Conservation (phyloP, 2,113 vertebrate genomes). For the Illadopsis cleaveri region DNA sequence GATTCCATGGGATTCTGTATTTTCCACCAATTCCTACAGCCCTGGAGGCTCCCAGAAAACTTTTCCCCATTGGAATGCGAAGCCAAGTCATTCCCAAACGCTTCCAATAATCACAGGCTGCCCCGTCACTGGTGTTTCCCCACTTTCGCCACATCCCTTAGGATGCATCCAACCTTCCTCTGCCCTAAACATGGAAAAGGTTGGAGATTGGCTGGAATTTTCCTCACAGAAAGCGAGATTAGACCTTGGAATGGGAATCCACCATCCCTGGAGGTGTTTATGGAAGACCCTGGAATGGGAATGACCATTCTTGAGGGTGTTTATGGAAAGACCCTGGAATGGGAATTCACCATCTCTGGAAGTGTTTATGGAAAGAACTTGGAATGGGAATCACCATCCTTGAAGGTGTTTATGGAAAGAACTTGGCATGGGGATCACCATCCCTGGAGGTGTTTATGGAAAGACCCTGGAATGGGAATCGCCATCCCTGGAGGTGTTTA, state of each 20-base stretch:
- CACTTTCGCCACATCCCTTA: neutral
- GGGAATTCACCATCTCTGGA: too few relatives aligned
- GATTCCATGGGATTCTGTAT: neutral
- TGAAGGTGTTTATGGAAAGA: too few relatives aligned
- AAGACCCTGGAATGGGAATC: neutral
- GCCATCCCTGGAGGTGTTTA: neutral
- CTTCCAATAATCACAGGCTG: neutral
- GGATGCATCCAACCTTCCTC: neutral
- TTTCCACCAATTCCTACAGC: neutral
- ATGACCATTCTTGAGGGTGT: neutral
- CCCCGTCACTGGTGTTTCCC: fast-evolving
- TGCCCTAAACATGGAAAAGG: neutral
- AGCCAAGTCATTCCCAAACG: too few relatives aligned
- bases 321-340: too few relatives aligned
- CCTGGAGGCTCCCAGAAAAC: neutral
- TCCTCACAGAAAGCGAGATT: neutral
- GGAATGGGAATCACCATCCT: neutral
- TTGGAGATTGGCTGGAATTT: neutral
- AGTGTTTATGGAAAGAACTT: neutral
- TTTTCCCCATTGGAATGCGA: neutral
- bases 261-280: neutral
- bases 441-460: neutral
- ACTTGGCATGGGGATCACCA: too few relatives aligned
- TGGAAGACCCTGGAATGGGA: neutral
- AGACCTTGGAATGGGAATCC: neutral